phyloP scores from a whole-genome alignment of 2,888 invertebrate species.

The Hyalella azteca region DNA sequence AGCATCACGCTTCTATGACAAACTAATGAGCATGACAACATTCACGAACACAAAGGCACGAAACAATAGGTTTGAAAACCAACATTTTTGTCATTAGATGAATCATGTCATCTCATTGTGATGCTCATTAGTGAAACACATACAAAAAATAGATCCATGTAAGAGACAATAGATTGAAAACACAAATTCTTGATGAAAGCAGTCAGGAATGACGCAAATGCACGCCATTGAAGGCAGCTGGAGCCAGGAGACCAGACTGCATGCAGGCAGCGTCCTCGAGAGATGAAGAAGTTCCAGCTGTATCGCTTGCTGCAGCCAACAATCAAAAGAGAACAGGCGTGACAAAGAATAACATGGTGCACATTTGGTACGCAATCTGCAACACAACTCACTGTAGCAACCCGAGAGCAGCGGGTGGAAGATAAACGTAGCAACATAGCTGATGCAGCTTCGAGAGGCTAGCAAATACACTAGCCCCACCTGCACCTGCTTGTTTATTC shows the following conservation, averaged over 20 bases:
- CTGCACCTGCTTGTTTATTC: no score
- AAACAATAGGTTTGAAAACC: no score
- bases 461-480: constrained; percentile 29
- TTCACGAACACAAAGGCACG: no score
- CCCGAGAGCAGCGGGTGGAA: not conserved
- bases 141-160: not conserved
- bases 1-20: no score
- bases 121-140: not conserved
- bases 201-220: not conserved
- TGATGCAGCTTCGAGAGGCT: constrained; percentile 2
- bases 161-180: not conserved
- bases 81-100: no score
- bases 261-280: not conserved
- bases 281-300: no score
- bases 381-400: constrained; percentile 26
- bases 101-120: no score
- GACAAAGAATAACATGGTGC: constrained; percentile 25
- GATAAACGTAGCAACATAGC: constrained; percentile 26
- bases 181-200: not conserved
- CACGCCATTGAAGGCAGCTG: constrained; percentile 5
- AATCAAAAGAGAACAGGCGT: constrained; percentile 28
- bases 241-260: not conserved
- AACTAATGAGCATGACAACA: no score
- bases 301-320: constrained; percentile 20
- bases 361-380: constrained; percentile 9